Evolutionary conservation across 2,888 invertebrate species (phyloP), one percentile per base, ranked within the genome.

Genomic region (Drosophila birchii): DNA sequence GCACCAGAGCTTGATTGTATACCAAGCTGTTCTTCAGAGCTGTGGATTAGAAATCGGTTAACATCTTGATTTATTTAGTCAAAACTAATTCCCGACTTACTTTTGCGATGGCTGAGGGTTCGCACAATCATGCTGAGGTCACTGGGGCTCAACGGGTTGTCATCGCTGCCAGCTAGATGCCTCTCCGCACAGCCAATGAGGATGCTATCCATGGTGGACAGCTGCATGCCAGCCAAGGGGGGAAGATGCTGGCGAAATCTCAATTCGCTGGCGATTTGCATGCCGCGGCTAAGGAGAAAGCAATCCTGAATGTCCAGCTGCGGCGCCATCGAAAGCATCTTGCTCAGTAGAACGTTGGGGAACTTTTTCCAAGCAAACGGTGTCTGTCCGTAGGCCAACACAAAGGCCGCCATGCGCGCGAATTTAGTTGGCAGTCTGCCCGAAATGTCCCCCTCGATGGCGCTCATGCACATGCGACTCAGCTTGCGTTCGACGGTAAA

Each of bases 371-470:
- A 88, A n/a, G 76, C 78, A 11, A 89, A 89, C 0, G 87, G 86
- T 0, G 89, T 90, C 55, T 90, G 91, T n/a, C 93, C 92, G 79
- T 93, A 94, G 2, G 93, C 92, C 36, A 94, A 77, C 5, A 93
- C 88, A 87, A 94, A 94, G 12, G 93, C 77, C 0, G 93, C 90
- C 32, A 93, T 76, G 20, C 88, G 90, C 8, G 92, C 90, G 72
- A 94, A 92, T 72, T 91, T 93, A 0, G 89, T 78, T 0, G 94
- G 93, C 60, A 93, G 87, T 23, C 92, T 75, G 2, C 91, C 90
- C 1, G 91, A 79, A 20, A 92, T 77, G 23, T 92, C 92, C 18
- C 80, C 75, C 32, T 91, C 87, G 2, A 93, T 87, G 62, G 91
- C 91, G 7, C 88, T 72, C 78, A 93, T 86, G 69, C 93, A 90